Percentiles rank a stretch among this genome's conserved stretches.
Conservation (phyloP, 1,140 invertebrate species). For the Belonocnema kinseyi region DNA sequence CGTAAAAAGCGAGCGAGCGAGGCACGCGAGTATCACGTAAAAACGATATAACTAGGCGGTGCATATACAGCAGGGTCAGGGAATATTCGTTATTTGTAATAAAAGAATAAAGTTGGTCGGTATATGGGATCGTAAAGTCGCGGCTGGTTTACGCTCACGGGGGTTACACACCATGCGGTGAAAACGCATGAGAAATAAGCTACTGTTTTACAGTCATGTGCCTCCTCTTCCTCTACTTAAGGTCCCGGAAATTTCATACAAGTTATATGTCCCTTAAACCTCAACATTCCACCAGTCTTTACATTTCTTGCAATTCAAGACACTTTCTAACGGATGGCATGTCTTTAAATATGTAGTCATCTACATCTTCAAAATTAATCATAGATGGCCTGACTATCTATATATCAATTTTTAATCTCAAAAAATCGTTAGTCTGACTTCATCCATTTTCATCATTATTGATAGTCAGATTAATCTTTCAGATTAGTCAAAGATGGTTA, state of each 20-base stretch:
- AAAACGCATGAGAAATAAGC: constrained; percentile 28
- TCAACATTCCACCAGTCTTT: background rate
- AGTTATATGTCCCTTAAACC: background rate
- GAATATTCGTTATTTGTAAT: constrained; percentile 66
- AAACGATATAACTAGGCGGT: constrained; percentile 5
- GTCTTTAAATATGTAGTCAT: too few relatives aligned
- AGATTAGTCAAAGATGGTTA: too few relatives aligned
- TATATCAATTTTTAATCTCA: too few relatives aligned
- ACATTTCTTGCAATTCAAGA: background rate
- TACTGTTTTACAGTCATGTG: constrained; percentile 13
- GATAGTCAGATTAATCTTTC: too few relatives aligned
- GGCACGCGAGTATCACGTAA: background rate
- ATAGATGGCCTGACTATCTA: too few relatives aligned
- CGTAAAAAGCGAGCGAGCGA: constrained; percentile 21
- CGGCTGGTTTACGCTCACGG: constrained; percentile 58
- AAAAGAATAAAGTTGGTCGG: constrained; percentile 67
- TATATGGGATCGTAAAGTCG: constrained; percentile 70
- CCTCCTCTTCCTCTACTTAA: constrained; percentile 6
- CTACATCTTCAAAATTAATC: too few relatives aligned
- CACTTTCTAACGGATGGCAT: background rate
- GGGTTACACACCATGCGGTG: constrained; percentile 21
- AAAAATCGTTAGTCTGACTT: too few relatives aligned
- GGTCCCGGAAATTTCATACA: constrained; percentile 9
- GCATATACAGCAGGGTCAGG: constrained; percentile 16
- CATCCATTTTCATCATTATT: too few relatives aligned